phyloP scores from a whole-genome alignment of 1,140 invertebrate species.

The Coenobita brevimanus region DNA sequence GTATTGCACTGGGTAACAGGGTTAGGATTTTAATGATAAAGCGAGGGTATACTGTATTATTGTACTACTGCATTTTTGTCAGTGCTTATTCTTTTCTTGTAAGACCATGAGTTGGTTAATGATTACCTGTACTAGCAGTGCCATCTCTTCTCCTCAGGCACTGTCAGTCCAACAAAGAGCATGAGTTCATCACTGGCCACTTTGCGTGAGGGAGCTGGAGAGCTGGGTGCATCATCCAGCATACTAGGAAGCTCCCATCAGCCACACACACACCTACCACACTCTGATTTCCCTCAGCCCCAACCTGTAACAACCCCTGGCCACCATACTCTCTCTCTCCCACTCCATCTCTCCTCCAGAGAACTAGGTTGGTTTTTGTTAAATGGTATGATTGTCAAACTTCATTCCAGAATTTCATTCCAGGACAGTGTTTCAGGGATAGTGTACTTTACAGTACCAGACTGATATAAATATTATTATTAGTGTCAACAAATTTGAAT shows the following conservation, averaged over 20 bases:
- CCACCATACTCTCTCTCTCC: slow-evolving; percentile 56
- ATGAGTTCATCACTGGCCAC: slow-evolving; percentile 70
- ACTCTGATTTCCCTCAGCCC: slow-evolving; percentile 53
- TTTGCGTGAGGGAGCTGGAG: slow-evolving; percentile 50
- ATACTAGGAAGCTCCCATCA: slow-evolving; percentile 39
- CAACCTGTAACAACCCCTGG: slow-evolving; percentile 36
- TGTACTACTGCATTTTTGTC: too few species aligned
- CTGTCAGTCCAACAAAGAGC: slow-evolving; percentile 71
- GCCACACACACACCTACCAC: slow-evolving; percentile 34
- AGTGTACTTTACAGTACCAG: neutral
- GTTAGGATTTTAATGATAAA: too few species aligned
- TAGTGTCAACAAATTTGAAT: too few species aligned
- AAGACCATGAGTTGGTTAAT: too few species aligned
- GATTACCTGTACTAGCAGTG: too few species aligned
- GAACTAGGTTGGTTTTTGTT: slow-evolving; percentile 57
- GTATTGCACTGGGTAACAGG: too few species aligned
- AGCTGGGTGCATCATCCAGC: slow-evolving; percentile 47
- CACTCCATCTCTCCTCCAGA: slow-evolving; percentile 47
- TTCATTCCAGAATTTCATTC: too few species aligned
- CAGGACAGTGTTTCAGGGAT: too few species aligned
- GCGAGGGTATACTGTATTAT: too few species aligned
- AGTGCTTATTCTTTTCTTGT: too few species aligned
- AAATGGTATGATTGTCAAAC: too few species aligned
- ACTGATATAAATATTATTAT: too few species aligned
- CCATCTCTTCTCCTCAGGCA: slow-evolving; percentile 45